These are phyloP conservation scores for Dolichotis patagonum DNA, from an alignment of 2,113 vertebrate genomes.

Conservation along the genomic window DNA sequence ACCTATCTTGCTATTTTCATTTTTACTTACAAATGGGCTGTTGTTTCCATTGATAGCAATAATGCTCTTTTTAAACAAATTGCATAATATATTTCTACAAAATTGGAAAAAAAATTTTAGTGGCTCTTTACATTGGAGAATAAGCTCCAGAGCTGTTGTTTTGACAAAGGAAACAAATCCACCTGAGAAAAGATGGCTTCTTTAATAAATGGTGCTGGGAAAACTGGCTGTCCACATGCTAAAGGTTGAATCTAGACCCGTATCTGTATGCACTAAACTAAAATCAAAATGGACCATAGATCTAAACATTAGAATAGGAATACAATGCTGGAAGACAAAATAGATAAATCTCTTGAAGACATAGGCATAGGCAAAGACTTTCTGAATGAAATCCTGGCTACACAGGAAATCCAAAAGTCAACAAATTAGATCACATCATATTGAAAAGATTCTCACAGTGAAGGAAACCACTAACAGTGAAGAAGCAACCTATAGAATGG, in stretches of 20 bases:
- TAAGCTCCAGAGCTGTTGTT: neutral
- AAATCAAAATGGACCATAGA: neutral
- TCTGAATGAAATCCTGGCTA: neutral
- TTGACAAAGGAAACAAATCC: neutral
- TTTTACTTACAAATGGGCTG: neutral
- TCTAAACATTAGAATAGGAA: neutral
- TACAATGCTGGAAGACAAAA: neutral
- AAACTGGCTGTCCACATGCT: neutral
- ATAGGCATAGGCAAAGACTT: neutral
- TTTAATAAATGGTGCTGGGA: neutral
- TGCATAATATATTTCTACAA: neutral
- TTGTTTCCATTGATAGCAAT: neutral
- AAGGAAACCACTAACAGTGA: neutral
- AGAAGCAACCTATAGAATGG: neutral
- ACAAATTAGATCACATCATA: neutral
- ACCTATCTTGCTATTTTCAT: neutral
- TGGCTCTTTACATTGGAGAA: neutral
- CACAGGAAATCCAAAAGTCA: neutral
- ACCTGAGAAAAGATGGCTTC: neutral
- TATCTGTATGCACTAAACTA: neutral
- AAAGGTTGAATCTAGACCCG: neutral
- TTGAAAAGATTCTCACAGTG: neutral
- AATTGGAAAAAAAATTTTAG: neutral
- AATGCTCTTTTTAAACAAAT: slow-evolving; percentile 39
- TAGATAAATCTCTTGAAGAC: neutral